Percentiles rank a stretch among this genome's conserved stretches.
Conservation (phyloP, 2,888 invertebrate species). For the Lamellibrachia columna region DNA sequence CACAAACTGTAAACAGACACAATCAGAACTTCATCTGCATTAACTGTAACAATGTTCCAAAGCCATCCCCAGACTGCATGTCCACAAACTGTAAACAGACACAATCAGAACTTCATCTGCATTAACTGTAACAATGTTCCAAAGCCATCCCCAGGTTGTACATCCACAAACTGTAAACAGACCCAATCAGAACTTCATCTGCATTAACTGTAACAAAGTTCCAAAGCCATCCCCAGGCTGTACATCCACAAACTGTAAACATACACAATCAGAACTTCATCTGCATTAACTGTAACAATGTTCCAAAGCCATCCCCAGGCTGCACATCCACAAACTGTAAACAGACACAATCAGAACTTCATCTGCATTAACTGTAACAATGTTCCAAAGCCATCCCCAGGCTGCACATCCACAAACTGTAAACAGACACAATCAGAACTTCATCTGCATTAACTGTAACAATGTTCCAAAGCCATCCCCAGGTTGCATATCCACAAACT, state of each 20-base stretch:
- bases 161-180: slow-evolving; percentile 61
- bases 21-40: no score
- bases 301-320: slow-evolving; percentile 66
- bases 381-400: slow-evolving; percentile 66
- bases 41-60: slow-evolving; percentile 64
- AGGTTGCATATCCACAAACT: slow-evolving; percentile 65
- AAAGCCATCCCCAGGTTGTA: slow-evolving; percentile 66
- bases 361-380: slow-evolving; percentile 52
- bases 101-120: no score
- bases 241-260: slow-evolving; percentile 62
- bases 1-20: slow-evolving; percentile 55
- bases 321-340: slow-evolving; percentile 64
- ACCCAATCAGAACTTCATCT: no score
- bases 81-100: slow-evolving; percentile 60
- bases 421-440: slow-evolving; percentile 26
- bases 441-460: slow-evolving; percentile 49
- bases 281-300: slow-evolving; percentile 54
- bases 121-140: slow-evolving; percentile 61
- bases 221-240: slow-evolving; percentile 67
- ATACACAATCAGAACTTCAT: no score
- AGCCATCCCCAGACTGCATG: slow-evolving; percentile 66
- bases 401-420: slow-evolving; percentile 65
- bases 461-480: slow-evolving; percentile 66
- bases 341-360: no score
- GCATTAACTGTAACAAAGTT: slow-evolving; percentile 57